Base-by-base conservation (phyloP, 2,888 invertebrate genomes). In the Cacoxenus indagator region DNA sequence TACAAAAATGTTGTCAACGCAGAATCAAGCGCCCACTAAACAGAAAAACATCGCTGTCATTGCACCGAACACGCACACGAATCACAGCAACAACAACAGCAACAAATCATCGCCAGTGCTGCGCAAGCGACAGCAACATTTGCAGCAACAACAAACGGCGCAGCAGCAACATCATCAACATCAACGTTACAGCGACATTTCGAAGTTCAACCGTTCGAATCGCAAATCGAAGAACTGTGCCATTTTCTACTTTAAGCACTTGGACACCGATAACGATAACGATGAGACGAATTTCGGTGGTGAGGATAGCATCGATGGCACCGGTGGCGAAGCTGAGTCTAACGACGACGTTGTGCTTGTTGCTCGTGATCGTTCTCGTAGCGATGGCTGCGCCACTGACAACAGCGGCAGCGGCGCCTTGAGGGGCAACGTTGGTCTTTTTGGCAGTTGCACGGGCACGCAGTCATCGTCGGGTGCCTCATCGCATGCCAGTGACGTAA, bases 261-360 rank as follows among this genome's bases (percentile, higher is more conserved):
- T 92, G 87, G 96, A 96, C 86, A 96, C 95, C 14, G 96, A 96
- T 86, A 94, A 94, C 45, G n/a, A n/a, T n/a, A n/a, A n/a, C n/a
- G n/a, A n/a, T 11, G 95, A 95, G 86, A 85, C 86, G 54, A 85
- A 93, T 82, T 84, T 82, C 66, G 77, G 77, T 37, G 84, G 81
- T 29, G 83, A 76, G 31, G 72, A 68, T 69, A 85, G 93, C 82
- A 82, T 81, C 65, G 77, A 78, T 45, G 85, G 81, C 29, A 82
- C 75, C 31, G 85, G 78, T 73, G 75, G 71, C 54, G 77, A 78
- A 45, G 75, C n/a, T n/a, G n/a, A n/a, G n/a, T n/a, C n/a, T n/a
- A n/a, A 73, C 64, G 84, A 78, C 45, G 73, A 70, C 67, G 69
- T 17, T 54, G 55, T 24, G 14, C 8, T 61, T 61, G n/a, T 9